Evolutionary conservation across 2,888 invertebrate species (phyloP), one percentile per base, ranked within the genome.

Genomic region (Pammene fasciana): DNA sequence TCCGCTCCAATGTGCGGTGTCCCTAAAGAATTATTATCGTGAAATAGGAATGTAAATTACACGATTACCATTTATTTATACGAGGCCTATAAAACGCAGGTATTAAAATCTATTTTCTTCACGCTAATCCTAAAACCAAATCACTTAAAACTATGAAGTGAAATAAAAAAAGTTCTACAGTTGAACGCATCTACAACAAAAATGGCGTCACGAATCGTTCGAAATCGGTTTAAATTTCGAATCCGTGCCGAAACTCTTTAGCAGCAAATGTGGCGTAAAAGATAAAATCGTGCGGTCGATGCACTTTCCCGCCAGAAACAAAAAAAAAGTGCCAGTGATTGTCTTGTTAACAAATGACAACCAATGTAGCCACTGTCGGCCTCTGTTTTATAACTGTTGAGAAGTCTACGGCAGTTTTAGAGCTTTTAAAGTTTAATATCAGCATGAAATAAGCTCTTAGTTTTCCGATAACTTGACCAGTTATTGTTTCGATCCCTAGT

Each of bases 211-310:
- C 86, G 80, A 86, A 82, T 83, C 77, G 78, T 78, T 81, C 78
- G 74, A 78, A 82, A 84, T 85, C 85, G 83, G 85, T 84, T 87
- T 84, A 85, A 84, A 82, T 79, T 78, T 79, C 76, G 76, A 83
- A 83, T 86, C 85, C 88, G 86, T 88, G 85, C 83, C 85, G 83
- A 86, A 86, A 86, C 79, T 82, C 75, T 82, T 82, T 81, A 85
- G 78, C 79, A 82, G 80, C 85, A 84, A 88, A 86, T 85, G 82
- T 83, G 81, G 82, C 87, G 86, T 86, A 83, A 83, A 86, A 82
- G 82, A 85, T 86, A 83, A 83, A 83, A 84, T 84, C 81, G 84
- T 80, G 80, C 85, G 88, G 88, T 88, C 88, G 82, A 81, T 82
- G 88, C 86, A 84, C 87, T 79, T 80, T 71, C 70, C 66, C 71